Base-by-base conservation (phyloP, 2,113 vertebrate genomes). In the Oenanthe oenanthe region DNA sequence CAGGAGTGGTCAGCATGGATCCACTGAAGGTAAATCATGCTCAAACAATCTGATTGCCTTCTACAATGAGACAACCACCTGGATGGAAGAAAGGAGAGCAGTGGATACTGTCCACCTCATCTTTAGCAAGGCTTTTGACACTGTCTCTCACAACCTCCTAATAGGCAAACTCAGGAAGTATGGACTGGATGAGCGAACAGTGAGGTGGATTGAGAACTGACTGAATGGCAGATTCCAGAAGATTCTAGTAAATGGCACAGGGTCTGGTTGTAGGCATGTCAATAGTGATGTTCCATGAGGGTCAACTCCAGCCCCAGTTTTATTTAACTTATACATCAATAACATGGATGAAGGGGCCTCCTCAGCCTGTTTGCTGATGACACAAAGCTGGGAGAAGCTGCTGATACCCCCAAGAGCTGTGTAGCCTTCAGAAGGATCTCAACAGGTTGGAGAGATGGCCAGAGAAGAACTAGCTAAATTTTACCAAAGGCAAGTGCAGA, bases 31-130 rank as follows among this genome's bases (percentile, higher is more conserved):
- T 28, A 42, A 34, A 24, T 29, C 29, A 48, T 29, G 19, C 20
- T 34, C 4, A 1, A 34, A 19, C 16, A 66, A 50, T 13, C 25
- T 31, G 34, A 66, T 9, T 66, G 8, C 29, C 25, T 57, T 58
- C 31, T 58, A 25, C 6, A 10, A 20, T 26, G 26, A 43, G 26
- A 32, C 15, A 74, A 14, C 10, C 13, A 31, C 43, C 25, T 43
- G 36, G 32, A 14, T 32, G 14, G 31, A 21, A 43, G 36, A 26
- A 20, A 3, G 31, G 10, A 16, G 25, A 57, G 16, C 16, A 31
- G 34, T 10, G 25, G 36, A 21, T 43, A 13, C 36, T 76, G 31
- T 51, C 31, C 26, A 4, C 13, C 17, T 31, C 0, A 0, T 58
- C 38, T 40, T 77, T 7, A 61, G 47, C 8, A 62, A 38, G 40